phyloP scores from a whole-genome alignment of 2,113 vertebrate species.

The Pavo muticus region DNA sequence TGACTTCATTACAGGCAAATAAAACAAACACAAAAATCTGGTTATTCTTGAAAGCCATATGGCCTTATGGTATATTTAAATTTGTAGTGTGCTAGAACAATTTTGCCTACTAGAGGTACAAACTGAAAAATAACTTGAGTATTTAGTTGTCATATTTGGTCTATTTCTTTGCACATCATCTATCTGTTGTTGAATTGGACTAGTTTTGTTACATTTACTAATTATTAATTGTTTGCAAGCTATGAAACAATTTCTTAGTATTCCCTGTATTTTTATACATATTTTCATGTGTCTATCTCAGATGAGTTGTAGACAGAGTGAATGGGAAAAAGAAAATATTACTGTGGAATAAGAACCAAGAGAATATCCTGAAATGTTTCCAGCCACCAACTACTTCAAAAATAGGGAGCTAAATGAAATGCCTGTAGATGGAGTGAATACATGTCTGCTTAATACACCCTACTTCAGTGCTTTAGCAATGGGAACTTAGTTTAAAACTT shows the following conservation, averaged over 20 bases:
- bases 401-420: background rate
- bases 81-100: background rate
- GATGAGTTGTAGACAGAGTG: background rate
- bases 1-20: background rate
- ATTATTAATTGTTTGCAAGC: background rate
- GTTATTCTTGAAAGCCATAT: background rate
- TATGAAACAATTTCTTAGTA: background rate
- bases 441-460: background rate
- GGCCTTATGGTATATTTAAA: background rate
- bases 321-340: background rate
- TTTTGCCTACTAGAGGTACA: fast-evolving
- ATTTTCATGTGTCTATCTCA: background rate
- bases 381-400: background rate
- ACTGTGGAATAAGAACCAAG: background rate
- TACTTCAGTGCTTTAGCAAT: background rate
- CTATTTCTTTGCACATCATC: background rate
- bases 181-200: background rate
- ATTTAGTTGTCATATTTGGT: background rate
- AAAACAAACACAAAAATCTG: fast-evolving
- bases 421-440: background rate
- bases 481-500: background rate
- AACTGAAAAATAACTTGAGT: background rate
- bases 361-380: background rate
- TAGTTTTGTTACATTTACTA: background rate
- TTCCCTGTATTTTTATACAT: fast-evolving